Evolutionary conservation across 2,797 vertebrate genomes (phyloP).

Genomic region (Clarias platycephalus): DNA sequence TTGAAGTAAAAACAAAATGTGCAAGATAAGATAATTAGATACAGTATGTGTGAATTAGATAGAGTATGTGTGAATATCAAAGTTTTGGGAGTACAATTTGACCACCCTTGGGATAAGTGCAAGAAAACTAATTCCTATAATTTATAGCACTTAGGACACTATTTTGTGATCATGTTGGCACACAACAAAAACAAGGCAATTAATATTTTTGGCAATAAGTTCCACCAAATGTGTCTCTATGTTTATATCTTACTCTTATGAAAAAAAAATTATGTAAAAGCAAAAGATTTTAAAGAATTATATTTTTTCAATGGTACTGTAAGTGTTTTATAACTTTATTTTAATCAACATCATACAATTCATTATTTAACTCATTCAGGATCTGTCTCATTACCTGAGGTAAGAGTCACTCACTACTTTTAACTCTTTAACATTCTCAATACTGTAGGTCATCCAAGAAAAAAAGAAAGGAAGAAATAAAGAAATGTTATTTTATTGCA

Average conservation of each 20-base stretch:
- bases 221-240: background rate
- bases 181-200: background rate
- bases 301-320: background rate
- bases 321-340: background rate
- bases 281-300: background rate
- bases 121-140: background rate
- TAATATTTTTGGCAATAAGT: background rate
- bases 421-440: too few species aligned
- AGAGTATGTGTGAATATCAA: background rate
- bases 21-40: background rate
- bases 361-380: background rate
- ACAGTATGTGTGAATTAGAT: background rate
- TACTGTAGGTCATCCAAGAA: too few species aligned
- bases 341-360: background rate
- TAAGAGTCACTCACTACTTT: background rate
- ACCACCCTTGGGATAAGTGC: background rate
- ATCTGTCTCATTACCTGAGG: background rate
- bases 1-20: background rate
- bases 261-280: background rate
- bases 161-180: background rate
- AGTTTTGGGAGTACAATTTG: background rate
- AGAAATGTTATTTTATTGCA: too few species aligned
- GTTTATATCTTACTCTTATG: background rate
- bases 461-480: too few species aligned
- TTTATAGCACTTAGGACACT: background rate